Evolutionary conservation across 2,113 vertebrate species (phyloP), one percentile per base, ranked within the genome.

Genomic region (Megaceryle torquata): DNA sequence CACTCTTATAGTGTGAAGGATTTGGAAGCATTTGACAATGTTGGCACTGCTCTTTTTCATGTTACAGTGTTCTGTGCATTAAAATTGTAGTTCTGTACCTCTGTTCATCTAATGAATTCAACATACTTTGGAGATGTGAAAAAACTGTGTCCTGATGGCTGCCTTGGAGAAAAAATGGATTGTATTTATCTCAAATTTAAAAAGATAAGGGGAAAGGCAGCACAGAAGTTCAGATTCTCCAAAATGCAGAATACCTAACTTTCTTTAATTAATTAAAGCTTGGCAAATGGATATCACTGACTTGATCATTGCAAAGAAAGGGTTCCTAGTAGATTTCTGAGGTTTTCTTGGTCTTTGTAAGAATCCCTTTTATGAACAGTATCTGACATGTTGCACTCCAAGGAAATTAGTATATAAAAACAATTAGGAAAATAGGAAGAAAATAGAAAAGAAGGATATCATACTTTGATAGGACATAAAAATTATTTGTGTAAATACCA

Each of bases 381-480:
- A 86, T 79, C 51, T 93, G 82, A 61, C 74, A 95, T 81, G 83
- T 79, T 93, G 19, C 24, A 63, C 86, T 59, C 53, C 79, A 79
- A 91, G 71, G 35, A 93, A 77, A 80, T 46, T 16, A 59, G 56
- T 46, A 31, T 76, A 74, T 81, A 96, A 96, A 96, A 96, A 89
- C 93, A 95, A 97, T 86, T 53, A 94, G 77, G 41, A 93, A 67
- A 76, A 91, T 31, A 95, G 24, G 41, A 94, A 95, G 39, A 51
- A 25, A 51, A 26, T 51, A 26, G 50, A 51, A 51, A 48, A 48
- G 15, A 25, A 28, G 51, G 25, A 53, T 44, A 43, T 21, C 18
- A 44, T 31, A 20, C 12, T 95, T 76, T 50, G 18, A 16, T 39
- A 35, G 28, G 24, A 75, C 51, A 33, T 39, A 76, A 56, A 82